These are phyloP conservation scores for Montipora capricornis DNA, from an alignment of 64 coral and sea anemone genomes.

Conservation along the genomic window DNA sequence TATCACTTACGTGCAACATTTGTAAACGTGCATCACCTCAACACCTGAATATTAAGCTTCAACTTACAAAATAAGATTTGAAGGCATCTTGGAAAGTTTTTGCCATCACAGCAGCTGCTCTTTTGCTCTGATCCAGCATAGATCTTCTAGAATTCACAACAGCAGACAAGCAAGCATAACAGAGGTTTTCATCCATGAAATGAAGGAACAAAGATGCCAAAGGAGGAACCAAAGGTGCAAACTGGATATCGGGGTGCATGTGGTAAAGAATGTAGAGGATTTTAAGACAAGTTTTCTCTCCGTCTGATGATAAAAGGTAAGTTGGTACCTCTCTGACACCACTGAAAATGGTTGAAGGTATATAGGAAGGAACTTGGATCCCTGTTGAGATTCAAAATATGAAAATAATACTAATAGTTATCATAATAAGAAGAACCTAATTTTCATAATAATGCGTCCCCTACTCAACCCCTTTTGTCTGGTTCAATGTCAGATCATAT, in stretches of 20 bases:
- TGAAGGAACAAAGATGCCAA: constrained; percentile 85
- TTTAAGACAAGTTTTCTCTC: constrained; percentile 58
- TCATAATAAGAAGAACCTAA: neutral
- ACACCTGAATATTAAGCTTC: neutral
- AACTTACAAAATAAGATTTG: constrained; percentile 84
- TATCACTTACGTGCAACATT: too few relatives aligned
- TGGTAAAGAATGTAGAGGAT: constrained; percentile 75
- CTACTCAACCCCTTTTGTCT: too few relatives aligned
- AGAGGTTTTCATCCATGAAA: constrained; percentile 86
- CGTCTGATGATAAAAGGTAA: constrained; percentile 70
- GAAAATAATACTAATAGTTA: neutral
- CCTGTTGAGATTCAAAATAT: constrained; percentile 42
- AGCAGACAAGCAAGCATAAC: constrained; percentile 76
- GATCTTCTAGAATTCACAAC: constrained; percentile 63
- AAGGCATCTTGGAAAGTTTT: constrained; percentile 95
- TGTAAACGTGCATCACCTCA: neutral
- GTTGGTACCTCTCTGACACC: constrained; percentile 27
- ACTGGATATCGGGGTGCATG: constrained; percentile 78
- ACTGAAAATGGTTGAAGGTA: constrained; percentile 69
- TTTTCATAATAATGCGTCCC: too few relatives aligned
- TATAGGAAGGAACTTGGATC: constrained; percentile 70
- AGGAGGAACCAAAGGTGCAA: constrained; percentile 74
- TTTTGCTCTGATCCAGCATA: constrained; percentile 71
- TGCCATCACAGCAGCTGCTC: constrained; percentile 72
- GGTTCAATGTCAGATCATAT: too few relatives aligned